These are phyloP conservation scores for Rhadinocentrus ornatus DNA, from an alignment of 2,797 vertebrate genomes.

Conservation along the genomic window DNA sequence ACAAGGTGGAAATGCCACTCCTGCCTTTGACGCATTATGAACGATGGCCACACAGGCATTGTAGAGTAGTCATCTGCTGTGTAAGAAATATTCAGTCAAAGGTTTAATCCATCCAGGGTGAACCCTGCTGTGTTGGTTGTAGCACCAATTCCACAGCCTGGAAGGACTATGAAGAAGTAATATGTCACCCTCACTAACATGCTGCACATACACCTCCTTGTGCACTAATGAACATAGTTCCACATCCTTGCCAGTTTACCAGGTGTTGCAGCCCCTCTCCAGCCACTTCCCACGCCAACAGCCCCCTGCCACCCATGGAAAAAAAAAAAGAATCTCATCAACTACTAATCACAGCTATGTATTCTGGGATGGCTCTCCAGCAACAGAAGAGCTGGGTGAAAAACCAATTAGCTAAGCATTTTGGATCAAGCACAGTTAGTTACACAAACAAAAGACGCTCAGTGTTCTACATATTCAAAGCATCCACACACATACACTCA, in stretches of 20 bases:
- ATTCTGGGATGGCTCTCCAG: conserved; percentile 75
- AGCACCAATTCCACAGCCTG: conserved; percentile 11
- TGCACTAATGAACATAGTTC: conserved; percentile 42
- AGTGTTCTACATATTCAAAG: conserved; percentile 41
- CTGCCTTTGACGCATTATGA: conserved; percentile 29
- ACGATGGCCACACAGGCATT: not conserved
- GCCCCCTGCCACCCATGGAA: conserved; percentile 40
- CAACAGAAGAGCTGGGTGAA: conserved; percentile 75
- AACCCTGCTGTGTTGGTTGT: conserved; percentile 34
- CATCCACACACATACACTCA: conserved; percentile 27
- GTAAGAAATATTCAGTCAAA: conserved; percentile 22
- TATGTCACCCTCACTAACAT: not conserved
- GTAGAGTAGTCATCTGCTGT: not conserved
- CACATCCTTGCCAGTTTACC: conserved; percentile 58
- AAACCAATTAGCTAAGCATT: conserved; percentile 81
- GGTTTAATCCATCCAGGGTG: conserved; percentile 26
- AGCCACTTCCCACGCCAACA: conserved; percentile 36
- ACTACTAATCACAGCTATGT: conserved; percentile 80
- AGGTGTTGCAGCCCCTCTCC: conserved; percentile 65
- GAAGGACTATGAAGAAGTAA: conserved; percentile 10
- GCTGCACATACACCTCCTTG: conserved; percentile 24
- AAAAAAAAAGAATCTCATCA: conserved; percentile 74
- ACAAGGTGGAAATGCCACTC: conserved; percentile 41
- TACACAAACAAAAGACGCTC: conserved; percentile 73
- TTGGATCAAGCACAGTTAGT: conserved; percentile 74